phyloP scores from a whole-genome alignment of 1,140 invertebrate genomes.

The Euwallacea similis region DNA sequence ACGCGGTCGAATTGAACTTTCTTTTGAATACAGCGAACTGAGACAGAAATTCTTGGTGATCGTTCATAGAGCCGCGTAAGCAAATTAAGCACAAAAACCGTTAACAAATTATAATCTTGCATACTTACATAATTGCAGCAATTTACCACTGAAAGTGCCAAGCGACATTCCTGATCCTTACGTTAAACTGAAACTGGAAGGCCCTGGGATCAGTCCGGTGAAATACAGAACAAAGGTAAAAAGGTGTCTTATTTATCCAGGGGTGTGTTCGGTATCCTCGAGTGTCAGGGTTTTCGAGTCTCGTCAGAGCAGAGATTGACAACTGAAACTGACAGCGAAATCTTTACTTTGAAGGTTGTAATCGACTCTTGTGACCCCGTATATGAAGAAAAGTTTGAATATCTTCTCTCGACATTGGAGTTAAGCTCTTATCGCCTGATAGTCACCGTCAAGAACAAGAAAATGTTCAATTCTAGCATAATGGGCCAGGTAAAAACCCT shows the following conservation, averaged over 20 bases:
- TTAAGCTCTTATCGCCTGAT: conserved; percentile 70
- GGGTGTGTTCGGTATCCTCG: not conserved
- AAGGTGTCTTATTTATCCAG: not conserved
- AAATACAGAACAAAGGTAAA: conserved; percentile 82
- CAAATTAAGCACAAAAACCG: conserved; percentile 38
- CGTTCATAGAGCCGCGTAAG: conserved; percentile 84
- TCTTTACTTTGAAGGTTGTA: conserved; percentile 58
- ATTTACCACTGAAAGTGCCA: conserved; percentile 82
- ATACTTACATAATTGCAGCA: conserved; percentile 56
- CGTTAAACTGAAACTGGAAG: conserved; percentile 86
- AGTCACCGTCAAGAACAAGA: conserved; percentile 79
- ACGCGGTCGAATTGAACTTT: conserved; percentile 78
- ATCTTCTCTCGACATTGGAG: conserved; percentile 73
- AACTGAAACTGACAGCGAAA: not conserved
- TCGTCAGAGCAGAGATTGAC: not conserved
- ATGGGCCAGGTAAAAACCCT: conserved; percentile 69
- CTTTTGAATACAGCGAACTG: conserved; percentile 77
- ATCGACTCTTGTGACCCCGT: conserved; percentile 87
- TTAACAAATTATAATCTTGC: not conserved
- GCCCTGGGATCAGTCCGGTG: conserved; percentile 77
- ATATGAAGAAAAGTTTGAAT: conserved; percentile 88
- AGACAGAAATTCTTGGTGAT: conserved; percentile 78
- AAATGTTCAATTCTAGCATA: conserved; percentile 75
- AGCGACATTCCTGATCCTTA: conserved; percentile 90
- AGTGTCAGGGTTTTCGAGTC: not conserved